These are phyloP conservation scores for Xenopus tropicalis DNA, from an alignment of 2,113 vertebrate species.

Conservation along the genomic window UCB_Xtro_10.0 CM004445.2:99456501-99457000, in stretches of 20 bases:
- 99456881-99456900: slow-evolving; percentile 19
- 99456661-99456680: slow-evolving; percentile 3
- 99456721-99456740: slow-evolving; percentile 16
- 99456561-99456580: too few relatives aligned
- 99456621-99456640: slow-evolving; percentile 20
- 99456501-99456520: too few relatives aligned
- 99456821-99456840: slow-evolving; percentile 33
- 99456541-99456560: too few relatives aligned
- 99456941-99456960: slow-evolving; percentile 19
- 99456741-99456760: slow-evolving; percentile 32
- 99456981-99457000: not conserved
- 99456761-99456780: slow-evolving; percentile 28
- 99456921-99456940: slow-evolving; percentile 11
- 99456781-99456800: slow-evolving; percentile 34
- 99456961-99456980: slow-evolving; percentile 8
- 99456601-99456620: not conserved
- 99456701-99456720: slow-evolving; percentile 17
- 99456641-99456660: slow-evolving; percentile 6
- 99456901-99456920: slow-evolving; percentile 20
- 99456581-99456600: too few relatives aligned
- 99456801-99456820: slow-evolving; percentile 32
- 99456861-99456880: slow-evolving; percentile 38
- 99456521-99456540: too few relatives aligned
- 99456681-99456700: slow-evolving; percentile 23
- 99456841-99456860: slow-evolving; percentile 37